These are phyloP conservation scores for Caenorhabditis remanei DNA, from an alignment of 1,140 invertebrate species.

Conservation along the genomic window DNA sequence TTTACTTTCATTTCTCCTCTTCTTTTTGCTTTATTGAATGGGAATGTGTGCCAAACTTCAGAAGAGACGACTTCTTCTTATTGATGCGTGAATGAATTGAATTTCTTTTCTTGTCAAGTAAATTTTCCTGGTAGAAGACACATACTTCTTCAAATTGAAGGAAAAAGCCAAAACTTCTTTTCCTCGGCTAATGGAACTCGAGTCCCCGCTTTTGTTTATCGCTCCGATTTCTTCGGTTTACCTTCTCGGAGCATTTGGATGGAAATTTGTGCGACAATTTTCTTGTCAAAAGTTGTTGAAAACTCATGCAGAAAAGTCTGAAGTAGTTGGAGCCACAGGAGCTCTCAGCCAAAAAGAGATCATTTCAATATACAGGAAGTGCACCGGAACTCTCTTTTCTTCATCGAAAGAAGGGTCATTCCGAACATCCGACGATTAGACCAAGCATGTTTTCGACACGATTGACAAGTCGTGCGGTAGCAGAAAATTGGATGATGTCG, in stretches of 20 bases:
- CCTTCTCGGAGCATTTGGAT: neutral
- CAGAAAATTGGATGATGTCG: neutral
- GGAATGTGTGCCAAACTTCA: constrained; percentile 10
- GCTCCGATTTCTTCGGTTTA: constrained; percentile 12
- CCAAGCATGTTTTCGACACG: neutral
- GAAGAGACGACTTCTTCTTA: constrained; percentile 29
- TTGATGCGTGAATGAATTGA: constrained; percentile 56
- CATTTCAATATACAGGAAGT: constrained; percentile 52
- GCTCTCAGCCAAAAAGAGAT: neutral
- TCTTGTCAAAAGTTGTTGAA: constrained; percentile 53
- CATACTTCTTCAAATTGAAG: constrained; percentile 28
- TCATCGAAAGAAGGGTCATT: neutral
- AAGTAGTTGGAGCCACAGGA: neutral
- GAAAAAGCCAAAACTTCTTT: constrained; percentile 11
- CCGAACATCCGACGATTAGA: constrained; percentile 52
- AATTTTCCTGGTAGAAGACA: neutral
- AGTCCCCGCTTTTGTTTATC: constrained; percentile 38
- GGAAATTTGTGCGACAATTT: neutral
- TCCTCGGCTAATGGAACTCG: neutral
- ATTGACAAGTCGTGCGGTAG: neutral
- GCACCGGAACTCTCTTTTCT: constrained; percentile 32
- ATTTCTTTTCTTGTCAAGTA: constrained; percentile 55
- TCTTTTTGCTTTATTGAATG: neutral
- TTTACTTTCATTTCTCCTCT: constrained; percentile 47
- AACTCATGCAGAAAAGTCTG: neutral